These are phyloP conservation scores for Caerostris extrusa DNA, from an alignment of 1,140 invertebrate species.

Conservation along the genomic window DNA sequence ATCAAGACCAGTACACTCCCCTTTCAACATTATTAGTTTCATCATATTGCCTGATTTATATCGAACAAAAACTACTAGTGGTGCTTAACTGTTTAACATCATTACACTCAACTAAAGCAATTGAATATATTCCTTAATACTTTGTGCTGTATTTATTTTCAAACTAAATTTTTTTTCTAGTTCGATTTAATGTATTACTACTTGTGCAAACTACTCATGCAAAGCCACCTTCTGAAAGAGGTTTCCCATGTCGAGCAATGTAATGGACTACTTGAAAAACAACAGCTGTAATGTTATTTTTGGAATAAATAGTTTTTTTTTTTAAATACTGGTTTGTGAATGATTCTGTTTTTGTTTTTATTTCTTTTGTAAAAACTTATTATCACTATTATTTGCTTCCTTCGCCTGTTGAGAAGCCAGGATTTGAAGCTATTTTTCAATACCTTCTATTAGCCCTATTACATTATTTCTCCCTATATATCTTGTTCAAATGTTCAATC, in stretches of 20 bases:
- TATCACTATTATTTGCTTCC: background rate
- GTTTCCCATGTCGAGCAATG: background rate
- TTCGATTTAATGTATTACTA: no score
- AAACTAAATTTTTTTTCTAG: no score
- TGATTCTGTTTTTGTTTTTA: background rate
- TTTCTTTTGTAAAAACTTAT: no score
- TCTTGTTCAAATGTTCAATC: no score
- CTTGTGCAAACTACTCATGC: no score
- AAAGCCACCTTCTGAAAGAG: background rate
- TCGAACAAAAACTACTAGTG: background rate
- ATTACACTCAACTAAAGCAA: background rate
- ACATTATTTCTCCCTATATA: no score
- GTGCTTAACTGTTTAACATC: background rate
- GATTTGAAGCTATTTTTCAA: background rate
- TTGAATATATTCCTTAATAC: background rate
- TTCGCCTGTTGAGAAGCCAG: background rate
- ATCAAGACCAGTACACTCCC: background rate
- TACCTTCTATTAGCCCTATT: no score
- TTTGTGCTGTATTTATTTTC: background rate
- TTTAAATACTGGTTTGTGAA: background rate
- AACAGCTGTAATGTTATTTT: background rate
- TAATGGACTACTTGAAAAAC: background rate
- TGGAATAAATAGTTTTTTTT: background rate
- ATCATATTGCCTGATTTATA: background rate
- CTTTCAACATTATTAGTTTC: background rate